Base-by-base conservation (phyloP, 2,797 vertebrate species). In the Apogon talboti region DNA sequence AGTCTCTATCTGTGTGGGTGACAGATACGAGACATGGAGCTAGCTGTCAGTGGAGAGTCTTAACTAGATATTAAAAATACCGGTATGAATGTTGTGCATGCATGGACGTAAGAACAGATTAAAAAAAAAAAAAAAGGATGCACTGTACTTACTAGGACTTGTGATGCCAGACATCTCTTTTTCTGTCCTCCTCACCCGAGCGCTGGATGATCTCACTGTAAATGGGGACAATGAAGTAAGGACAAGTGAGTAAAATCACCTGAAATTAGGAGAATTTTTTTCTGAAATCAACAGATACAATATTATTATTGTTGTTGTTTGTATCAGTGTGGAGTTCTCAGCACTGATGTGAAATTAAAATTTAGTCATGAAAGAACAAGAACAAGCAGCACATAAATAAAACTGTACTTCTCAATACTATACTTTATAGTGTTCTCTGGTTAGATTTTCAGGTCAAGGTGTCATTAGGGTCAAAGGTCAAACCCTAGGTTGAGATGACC, bases 111-210 rank as follows among this genome's bases (percentile, higher is more conserved):
- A 3, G 7, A 11, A 48, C 3, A 11, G 19, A 18, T 9, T n/a
- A n/a, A n/a, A n/a, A n/a, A 12, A 40, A 54, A 37, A 56, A 15
- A 11, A 49, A 5, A 24, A 11, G 1, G 38, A 1, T 16, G 51
- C 30, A 30, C 40, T 52, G 40, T 77, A 88, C 90, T 91, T 67
- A 92, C 91, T 86, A 47, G 91, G 89, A 57, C 90, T 89, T 64
- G 83, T 86, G 81, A 92, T 61, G 52, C 78, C 66, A 16, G 84
- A 79, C 19, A 16, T 84, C 7, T 91, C 89, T 68, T 74, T 76
- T 6, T 92, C 90, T 16, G 87, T 72, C 71, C 87, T 87, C 70
- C 86, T 89, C 7, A 33, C 33, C 47, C 91, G 85, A 53, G 74
- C 33, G 1, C 88, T 91, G 70, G 83, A 37, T n/a, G 89, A 78